Evolutionary conservation across 2,888 invertebrate species (phyloP), one percentile per base, ranked within the genome.

Genomic region (Ferdinandea cuprea): DNA sequence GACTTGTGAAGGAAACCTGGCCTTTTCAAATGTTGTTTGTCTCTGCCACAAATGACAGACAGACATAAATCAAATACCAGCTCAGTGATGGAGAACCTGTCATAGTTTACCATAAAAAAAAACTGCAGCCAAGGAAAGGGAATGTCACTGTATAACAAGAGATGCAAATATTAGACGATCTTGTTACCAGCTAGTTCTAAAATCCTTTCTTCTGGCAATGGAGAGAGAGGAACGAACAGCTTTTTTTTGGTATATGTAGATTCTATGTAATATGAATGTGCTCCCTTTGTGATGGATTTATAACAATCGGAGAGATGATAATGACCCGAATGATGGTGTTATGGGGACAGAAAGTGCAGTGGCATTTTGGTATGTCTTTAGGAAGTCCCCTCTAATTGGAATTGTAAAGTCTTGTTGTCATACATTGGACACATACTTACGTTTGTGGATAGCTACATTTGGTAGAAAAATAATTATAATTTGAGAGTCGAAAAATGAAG

Each of bases 281-380:
- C 81, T 81, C 81, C 76, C 71, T 81, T 81, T 81, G 81, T 76
- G 42, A 81, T 72, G 81, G 76, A 56, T 59, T 46, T 66, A 66
- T 76, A 81, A 81, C 76, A 76, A 81, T 81, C 69, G 68, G 44
- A n/a, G 46, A 65, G 61, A 72, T 58, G 72, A 66, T 73, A 66
- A 73, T 80, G 73, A 79, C 21, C n/a, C 72, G 30, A 25, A 61
- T 32, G 71, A 72, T 66, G 71, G 28, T 52, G 25, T 42, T 48
- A 40, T n/a, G 17, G 61, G 42, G n/a, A 71, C 71, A 71, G 71
- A 81, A 83, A 83, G 68, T 83, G 72, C 83, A 83, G 83, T 83
- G 83, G 83, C 83, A 83, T 83, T 44, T 83, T 83, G 78, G 72
- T 72, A 56, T 73, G 83, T 73, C 83, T 83, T 83, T 83, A 83